A percentile compares a stretch with the other conserved stretches of the same genome.
phyloP scores from a whole-genome alignment of 23 tunicate species.

The Trididemnum clinides region DNA sequence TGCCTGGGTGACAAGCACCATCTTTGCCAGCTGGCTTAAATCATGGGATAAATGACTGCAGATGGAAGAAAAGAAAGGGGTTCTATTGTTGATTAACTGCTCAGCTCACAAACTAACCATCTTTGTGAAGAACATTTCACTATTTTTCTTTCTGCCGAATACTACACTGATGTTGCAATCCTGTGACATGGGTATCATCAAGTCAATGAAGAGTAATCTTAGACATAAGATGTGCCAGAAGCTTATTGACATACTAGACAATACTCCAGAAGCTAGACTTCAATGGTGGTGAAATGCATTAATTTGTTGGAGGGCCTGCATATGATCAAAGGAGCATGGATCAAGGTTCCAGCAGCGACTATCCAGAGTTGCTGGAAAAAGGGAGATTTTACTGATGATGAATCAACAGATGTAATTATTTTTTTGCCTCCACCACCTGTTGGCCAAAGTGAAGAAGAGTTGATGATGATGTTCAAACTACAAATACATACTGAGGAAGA shows the following conservation, averaged over 20 bases:
- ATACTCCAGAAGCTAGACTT: constrained; percentile 31
- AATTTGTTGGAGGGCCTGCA: constrained; percentile 37
- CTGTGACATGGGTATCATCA: constrained; percentile 22
- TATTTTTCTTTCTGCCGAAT: constrained; percentile 27
- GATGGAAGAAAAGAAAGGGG: constrained; percentile 16
- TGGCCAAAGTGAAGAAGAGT: constrained; percentile 34
- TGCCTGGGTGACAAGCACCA: constrained; percentile 13
- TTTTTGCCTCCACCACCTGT: constrained; percentile 33
- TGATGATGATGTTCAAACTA: constrained; percentile 31
- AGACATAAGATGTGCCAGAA: constrained; percentile 26
- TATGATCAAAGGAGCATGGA: constrained; percentile 27
- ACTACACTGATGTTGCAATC: constrained; percentile 25
- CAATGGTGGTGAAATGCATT: constrained; percentile 34
- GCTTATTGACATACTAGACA: constrained; percentile 33
- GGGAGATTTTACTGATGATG: constrained; percentile 28
- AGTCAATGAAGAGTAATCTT: constrained; percentile 26
- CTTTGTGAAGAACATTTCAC: constrained; percentile 12
- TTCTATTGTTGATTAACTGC: constrained; percentile 7
- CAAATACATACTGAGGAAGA: constrained; percentile 20
- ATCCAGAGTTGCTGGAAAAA: constrained; percentile 35
- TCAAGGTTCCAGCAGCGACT: constrained; percentile 24
- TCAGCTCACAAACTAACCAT: constrained; percentile 26
- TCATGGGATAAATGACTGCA: constrained; percentile 3
- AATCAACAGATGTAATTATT: constrained; percentile 23
- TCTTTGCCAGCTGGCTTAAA: constrained; percentile 3